A percentile compares a stretch with the other conserved stretches of the same genome.
Conservation (phyloP, 1,140 invertebrate genomes). For the Zaprionus kolodkinae region DNA sequence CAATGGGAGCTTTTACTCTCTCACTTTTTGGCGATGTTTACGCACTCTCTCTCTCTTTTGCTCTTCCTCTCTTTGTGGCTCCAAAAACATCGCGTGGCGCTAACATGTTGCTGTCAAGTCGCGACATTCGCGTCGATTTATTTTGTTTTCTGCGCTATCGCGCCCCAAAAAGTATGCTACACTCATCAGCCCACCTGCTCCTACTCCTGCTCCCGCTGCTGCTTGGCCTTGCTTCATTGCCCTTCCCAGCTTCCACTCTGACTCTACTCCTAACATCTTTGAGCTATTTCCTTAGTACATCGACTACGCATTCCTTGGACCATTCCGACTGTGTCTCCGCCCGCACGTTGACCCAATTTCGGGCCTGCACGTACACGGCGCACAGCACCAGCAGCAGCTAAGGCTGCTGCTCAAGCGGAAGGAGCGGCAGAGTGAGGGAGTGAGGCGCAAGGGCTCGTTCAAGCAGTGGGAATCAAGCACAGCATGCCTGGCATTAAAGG, state of each 20-base stretch:
- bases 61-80: slow-evolving; percentile 1
- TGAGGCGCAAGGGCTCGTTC: background rate
- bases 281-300: slow-evolving; percentile 23
- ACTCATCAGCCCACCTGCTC: background rate
- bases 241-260: background rate
- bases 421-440: background rate
- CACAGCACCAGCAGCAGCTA: slow-evolving; percentile 43
- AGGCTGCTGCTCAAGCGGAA: background rate
- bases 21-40: background rate
- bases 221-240: slow-evolving; percentile 10
- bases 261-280: slow-evolving; percentile 8
- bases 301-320: slow-evolving; percentile 15
- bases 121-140: slow-evolving; percentile 53
- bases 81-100: slow-evolving; percentile 36
- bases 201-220: slow-evolving; percentile 44
- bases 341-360: slow-evolving; percentile 68
- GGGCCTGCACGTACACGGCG: slow-evolving; percentile 65
- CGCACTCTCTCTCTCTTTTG: slow-evolving; percentile 3
- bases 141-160: slow-evolving; percentile 69
- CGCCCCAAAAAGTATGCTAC: slow-evolving; percentile 67
- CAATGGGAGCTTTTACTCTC: slow-evolving; percentile 20
- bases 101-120: slow-evolving; percentile 65
- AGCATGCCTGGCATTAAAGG: slow-evolving; percentile 64
- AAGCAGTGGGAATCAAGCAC: slow-evolving; percentile 16
- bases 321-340: slow-evolving; percentile 38